Evolutionary conservation across 2,888 invertebrate genomes (phyloP).

Genomic region (Nowickia ferox): DNA sequence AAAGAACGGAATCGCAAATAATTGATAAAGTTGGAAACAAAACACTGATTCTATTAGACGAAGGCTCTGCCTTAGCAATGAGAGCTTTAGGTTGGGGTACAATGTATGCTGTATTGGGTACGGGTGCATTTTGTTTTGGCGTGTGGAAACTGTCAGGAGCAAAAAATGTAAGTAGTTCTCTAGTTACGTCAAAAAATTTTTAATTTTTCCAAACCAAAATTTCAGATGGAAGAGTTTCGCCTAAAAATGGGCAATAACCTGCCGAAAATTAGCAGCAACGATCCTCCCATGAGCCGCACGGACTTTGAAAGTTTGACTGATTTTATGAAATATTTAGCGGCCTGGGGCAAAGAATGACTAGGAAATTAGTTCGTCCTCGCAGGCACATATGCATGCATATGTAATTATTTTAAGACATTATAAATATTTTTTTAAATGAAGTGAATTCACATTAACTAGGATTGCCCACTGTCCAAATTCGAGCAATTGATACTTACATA

Average conservation of each 20-base stretch:
- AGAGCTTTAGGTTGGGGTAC: constrained; percentile 95
- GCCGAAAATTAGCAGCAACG: constrained; percentile 90
- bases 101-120: constrained; percentile 93
- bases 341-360: constrained; percentile 81
- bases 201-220: not conserved
- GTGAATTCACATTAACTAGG: too few species aligned
- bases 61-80: constrained; percentile 90
- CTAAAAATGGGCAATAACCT: constrained; percentile 90
- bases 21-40: constrained; percentile 89
- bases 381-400: too few species aligned
- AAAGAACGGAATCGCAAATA: constrained; percentile 90
- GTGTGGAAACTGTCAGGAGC: constrained; percentile 96
- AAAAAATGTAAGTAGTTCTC: constrained; percentile 86
- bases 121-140: constrained; percentile 90
- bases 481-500: too few species aligned
- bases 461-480: too few species aligned
- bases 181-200: not conserved
- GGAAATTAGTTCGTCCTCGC: not conserved
- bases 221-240: constrained; percentile 92
- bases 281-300: constrained; percentile 91
- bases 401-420: too few species aligned
- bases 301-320: constrained; percentile 94
- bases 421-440: too few species aligned
- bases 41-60: constrained; percentile 87
- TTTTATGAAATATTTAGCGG: constrained; percentile 90